Evolutionary conservation across 2,888 invertebrate species (phyloP).

Genomic region (Mesoligia furuncula): DNA sequence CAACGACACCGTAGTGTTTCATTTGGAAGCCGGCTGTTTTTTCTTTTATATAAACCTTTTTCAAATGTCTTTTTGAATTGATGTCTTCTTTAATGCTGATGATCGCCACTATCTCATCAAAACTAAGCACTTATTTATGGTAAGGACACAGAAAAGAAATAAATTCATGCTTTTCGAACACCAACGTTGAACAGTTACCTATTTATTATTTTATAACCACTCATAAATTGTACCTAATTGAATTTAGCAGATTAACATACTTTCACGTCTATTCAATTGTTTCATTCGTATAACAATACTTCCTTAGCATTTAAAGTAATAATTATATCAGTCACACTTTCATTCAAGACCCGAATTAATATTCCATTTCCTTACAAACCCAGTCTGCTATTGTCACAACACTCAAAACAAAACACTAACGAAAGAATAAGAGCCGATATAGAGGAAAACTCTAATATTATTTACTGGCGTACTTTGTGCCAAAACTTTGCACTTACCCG

Average conservation of each 20-base stretch:
- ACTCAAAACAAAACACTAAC: slow-evolving; percentile 61
- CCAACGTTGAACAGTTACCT: neutral
- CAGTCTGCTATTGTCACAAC: slow-evolving; percentile 31
- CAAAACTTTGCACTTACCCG: slow-evolving; percentile 76
- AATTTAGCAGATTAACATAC: too few relatives aligned
- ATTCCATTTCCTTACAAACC: slow-evolving; percentile 40
- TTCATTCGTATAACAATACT: too few relatives aligned
- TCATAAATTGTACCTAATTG: too few relatives aligned
- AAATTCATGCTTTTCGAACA: neutral
- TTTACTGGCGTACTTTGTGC: slow-evolving; percentile 58
- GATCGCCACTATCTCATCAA: neutral
- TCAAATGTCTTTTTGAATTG: too few relatives aligned
- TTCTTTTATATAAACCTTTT: too few relatives aligned
- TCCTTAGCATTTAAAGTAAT: too few relatives aligned
- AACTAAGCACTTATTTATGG: too few relatives aligned
- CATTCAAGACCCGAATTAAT: slow-evolving; percentile 3
- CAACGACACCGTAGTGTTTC: too few relatives aligned
- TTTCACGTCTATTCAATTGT: too few relatives aligned
- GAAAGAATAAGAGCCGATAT: slow-evolving; percentile 40
- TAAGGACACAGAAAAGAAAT: neutral
- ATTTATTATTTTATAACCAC: neutral
- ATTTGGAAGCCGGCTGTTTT: too few relatives aligned
- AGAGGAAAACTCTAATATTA: slow-evolving; percentile 67
- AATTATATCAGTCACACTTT: neutral
- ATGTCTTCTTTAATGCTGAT: too few relatives aligned